These are phyloP conservation scores for Hipposideros armiger DNA, from an alignment of 2,113 vertebrate species.

Conservation along the genomic window DNA sequence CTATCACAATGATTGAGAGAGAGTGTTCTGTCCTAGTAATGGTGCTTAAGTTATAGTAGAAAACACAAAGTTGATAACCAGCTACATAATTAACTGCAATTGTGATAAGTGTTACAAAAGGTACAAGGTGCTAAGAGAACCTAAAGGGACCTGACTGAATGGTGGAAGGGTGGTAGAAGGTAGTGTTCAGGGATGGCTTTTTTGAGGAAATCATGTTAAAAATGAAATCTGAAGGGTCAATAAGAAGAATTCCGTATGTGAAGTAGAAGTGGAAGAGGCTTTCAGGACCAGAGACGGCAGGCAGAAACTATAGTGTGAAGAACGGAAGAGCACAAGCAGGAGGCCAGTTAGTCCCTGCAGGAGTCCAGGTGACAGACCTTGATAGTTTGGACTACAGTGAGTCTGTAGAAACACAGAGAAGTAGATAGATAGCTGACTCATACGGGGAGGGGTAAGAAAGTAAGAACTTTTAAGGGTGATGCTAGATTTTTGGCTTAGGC, in stretches of 20 bases:
- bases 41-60: background rate
- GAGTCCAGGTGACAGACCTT: background rate
- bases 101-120: background rate
- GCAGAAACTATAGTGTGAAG: background rate
- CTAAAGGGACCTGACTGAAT: background rate
- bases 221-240: conserved; percentile 14
- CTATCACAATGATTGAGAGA: background rate
- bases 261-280: background rate
- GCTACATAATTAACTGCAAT: background rate
- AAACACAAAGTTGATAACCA: background rate
- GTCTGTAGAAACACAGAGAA: background rate
- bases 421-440: background rate
- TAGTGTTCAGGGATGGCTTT: background rate
- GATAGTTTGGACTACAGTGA: background rate
- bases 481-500: background rate
- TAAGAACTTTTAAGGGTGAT: background rate
- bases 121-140: background rate
- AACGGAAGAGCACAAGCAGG: background rate
- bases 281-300: background rate
- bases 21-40: background rate
- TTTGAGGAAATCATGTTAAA: background rate
- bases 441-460: background rate
- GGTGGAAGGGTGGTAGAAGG: background rate
- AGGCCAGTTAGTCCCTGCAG: background rate
- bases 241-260: background rate